These are phyloP conservation scores for Tuberolachnus salignus DNA, from an alignment of 2,888 invertebrate genomes.

Conservation along the genomic window DNA sequence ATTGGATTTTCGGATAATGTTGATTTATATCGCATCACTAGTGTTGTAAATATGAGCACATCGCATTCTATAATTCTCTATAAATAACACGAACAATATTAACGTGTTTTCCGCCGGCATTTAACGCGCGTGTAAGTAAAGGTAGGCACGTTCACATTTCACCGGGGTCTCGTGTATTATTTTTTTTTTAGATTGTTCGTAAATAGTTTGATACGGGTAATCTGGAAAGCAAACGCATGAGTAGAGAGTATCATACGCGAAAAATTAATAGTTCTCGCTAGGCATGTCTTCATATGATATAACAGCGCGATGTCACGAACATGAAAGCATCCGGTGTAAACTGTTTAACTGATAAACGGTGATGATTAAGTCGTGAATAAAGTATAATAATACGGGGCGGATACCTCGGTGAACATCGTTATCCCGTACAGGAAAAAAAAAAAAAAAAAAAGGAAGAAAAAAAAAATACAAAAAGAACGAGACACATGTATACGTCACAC, in stretches of 20 bases:
- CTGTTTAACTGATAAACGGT: slow-evolving; percentile 23
- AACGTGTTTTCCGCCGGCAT: too few species aligned
- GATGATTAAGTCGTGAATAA: slow-evolving; percentile 12
- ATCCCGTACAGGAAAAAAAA: too few species aligned
- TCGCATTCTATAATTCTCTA: too few species aligned
- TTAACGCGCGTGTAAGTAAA: neutral
- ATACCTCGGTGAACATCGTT: too few species aligned
- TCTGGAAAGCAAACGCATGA: slow-evolving; percentile 32
- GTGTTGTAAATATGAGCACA: too few species aligned
- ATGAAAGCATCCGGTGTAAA: slow-evolving; percentile 36
- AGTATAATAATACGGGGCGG: neutral
- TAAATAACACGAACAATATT: too few species aligned
- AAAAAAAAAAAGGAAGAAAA: too few species aligned
- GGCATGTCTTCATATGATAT: neutral
- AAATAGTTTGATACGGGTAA: slow-evolving; percentile 6
- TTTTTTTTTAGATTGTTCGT: slow-evolving; percentile 13
- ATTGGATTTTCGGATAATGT: too few species aligned
- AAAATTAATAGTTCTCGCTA: slow-evolving; percentile 35
- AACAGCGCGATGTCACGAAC: slow-evolving; percentile 10
- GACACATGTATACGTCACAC: too few species aligned
- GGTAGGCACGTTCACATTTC: neutral
- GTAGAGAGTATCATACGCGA: slow-evolving; percentile 28
- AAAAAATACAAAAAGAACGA: too few species aligned
- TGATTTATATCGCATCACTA: too few species aligned
- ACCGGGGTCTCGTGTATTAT: neutral